These are phyloP conservation scores for Hirtodrosophila cameraria DNA, from an alignment of 2,888 invertebrate species.

Conservation along the genomic window DNA sequence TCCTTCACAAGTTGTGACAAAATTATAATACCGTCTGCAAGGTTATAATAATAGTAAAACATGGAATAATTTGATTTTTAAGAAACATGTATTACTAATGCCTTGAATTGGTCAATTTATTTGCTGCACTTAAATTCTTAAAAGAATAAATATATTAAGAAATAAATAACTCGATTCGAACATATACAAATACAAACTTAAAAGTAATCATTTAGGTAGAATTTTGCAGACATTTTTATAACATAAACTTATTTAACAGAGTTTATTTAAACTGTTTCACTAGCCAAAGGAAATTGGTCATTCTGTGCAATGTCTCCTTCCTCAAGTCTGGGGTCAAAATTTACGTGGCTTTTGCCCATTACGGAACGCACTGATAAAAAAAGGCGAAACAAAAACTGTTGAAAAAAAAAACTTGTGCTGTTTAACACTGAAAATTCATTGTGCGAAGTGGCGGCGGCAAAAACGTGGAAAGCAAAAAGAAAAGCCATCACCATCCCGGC, in stretches of 20 bases:
- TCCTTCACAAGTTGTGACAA: no score
- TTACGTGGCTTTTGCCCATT: constrained; percentile 70
- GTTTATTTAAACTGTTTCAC: constrained; percentile 26
- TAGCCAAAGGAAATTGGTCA: constrained; percentile 74
- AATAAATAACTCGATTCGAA: background rate
- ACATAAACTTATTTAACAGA: constrained; percentile 6
- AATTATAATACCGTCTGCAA: no score
- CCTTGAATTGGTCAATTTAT: no score
- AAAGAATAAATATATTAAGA: background rate
- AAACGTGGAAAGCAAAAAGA: constrained; percentile 44
- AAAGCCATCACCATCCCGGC: constrained; percentile 58
- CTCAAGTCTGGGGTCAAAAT: constrained; percentile 40
- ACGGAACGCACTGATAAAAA: constrained; percentile 36
- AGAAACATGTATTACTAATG: no score
- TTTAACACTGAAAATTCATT: constrained; percentile 65
- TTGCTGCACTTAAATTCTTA: no score
- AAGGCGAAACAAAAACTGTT: constrained; percentile 41
- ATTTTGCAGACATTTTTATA: background rate
- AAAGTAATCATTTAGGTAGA: constrained; percentile 18
- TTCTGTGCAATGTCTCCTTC: constrained; percentile 59
- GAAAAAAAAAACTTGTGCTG: constrained; percentile 73
- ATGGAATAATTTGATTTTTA: no score
- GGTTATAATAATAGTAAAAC: no score
- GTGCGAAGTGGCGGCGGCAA: constrained; percentile 37
- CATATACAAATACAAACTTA: constrained; percentile 21